phyloP scores from a whole-genome alignment of 1,140 invertebrate genomes.

The Fopius arisanus region DNA sequence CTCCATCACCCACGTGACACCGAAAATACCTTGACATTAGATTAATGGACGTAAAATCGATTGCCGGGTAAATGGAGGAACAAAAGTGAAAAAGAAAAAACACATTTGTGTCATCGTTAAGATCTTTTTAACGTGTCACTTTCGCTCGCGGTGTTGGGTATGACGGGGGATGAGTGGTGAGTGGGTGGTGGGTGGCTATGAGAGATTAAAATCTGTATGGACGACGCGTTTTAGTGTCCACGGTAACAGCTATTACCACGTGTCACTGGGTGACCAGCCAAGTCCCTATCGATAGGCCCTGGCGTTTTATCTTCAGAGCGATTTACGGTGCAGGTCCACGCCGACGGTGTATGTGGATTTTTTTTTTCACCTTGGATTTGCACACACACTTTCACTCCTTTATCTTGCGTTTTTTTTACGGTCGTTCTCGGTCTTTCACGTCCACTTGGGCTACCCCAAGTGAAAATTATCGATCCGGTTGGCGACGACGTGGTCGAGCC shows the following conservation, averaged over 20 bases:
- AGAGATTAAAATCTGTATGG: conserved; percentile 19
- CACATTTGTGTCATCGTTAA: not conserved
- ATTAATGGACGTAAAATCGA: not conserved
- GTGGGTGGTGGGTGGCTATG: not conserved
- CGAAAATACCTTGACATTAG: not conserved
- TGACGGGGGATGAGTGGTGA: not conserved
- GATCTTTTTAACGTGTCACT: conserved; percentile 20
- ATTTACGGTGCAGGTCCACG: conserved; percentile 27
- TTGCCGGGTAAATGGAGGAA: not conserved
- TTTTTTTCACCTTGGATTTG: not conserved
- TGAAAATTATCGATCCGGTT: conserved; percentile 37
- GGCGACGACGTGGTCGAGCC: not conserved
- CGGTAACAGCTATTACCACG: conserved; percentile 35
- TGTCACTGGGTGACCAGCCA: conserved; percentile 34
- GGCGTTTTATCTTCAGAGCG: conserved; percentile 33
- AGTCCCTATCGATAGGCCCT: conserved; percentile 34
- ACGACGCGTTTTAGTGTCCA: conserved; percentile 29
- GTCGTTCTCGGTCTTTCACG: not conserved
- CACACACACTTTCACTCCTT: not conserved
- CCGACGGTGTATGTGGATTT: not conserved
- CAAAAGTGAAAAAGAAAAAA: not conserved
- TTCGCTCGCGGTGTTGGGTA: not conserved
- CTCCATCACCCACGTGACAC: not conserved
- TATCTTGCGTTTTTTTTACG: not conserved
- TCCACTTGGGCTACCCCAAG: conserved; percentile 26